A percentile compares a stretch with the other conserved stretches of the same genome.
Conservation (phyloP, 2,797 vertebrate genomes). For the Australoheros facetus region DNA sequence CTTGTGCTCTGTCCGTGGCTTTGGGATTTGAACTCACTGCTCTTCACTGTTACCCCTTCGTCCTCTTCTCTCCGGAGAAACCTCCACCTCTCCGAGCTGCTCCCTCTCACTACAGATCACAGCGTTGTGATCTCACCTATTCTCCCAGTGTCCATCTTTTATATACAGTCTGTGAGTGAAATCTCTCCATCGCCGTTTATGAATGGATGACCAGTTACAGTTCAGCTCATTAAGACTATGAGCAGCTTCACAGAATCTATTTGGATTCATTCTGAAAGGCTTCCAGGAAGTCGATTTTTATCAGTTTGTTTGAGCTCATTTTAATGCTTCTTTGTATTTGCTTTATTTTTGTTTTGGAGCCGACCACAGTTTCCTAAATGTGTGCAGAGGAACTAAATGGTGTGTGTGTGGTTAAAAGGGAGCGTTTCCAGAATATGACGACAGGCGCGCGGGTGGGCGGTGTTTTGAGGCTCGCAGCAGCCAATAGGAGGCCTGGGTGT, state of each 20-base stretch:
- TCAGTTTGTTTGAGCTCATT: not conserved
- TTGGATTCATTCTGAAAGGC: not conserved
- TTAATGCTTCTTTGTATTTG: not conserved
- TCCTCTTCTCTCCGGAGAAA: no score
- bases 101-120: no score
- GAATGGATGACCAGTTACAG: no score
- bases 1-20: no score
- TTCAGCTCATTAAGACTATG: not conserved
- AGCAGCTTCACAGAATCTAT: not conserved
- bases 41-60: no score
- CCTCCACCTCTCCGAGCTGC: no score
- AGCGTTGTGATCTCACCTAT: no score
- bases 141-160: no score
- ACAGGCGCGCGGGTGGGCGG: constrained; percentile 36
- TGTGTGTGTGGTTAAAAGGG: not conserved
- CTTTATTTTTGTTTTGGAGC: not conserved
- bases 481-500: constrained; percentile 44
- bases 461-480: not conserved
- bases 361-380: not conserved
- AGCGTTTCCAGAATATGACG: constrained; percentile 41
- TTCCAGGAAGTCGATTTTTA: not conserved
- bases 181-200: no score
- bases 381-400: not conserved
- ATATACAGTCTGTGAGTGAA: no score
- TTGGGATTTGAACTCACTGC: no score